phyloP scores from a whole-genome alignment of 2,797 vertebrate species.

The Ptychobarbus kaznakovi region DNA sequence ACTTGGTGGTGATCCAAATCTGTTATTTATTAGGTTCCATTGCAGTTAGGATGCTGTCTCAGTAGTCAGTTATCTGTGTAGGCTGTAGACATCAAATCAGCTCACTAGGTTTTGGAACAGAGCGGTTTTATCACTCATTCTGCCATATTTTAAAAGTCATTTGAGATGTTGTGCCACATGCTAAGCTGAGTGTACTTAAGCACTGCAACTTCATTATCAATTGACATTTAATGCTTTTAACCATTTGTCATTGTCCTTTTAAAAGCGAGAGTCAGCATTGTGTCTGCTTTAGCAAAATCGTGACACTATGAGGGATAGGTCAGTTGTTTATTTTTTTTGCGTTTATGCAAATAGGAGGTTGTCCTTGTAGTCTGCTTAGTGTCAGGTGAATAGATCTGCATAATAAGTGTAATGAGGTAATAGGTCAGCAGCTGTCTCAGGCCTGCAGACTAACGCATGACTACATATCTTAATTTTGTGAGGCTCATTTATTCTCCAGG shows the following conservation, averaged over 20 bases:
- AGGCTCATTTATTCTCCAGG: slow-evolving; percentile 39
- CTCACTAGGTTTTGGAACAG: slow-evolving; percentile 7
- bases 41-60: not conserved
- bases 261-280: not conserved
- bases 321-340: slow-evolving; percentile 17
- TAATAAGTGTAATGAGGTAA: slow-evolving; percentile 60
- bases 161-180: slow-evolving; percentile 39
- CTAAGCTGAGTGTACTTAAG: slow-evolving; percentile 12
- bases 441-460: slow-evolving; percentile 26
- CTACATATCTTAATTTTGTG: slow-evolving; percentile 43
- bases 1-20: not conserved
- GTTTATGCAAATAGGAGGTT: slow-evolving; percentile 36
- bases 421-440: slow-evolving; percentile 55
- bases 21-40: not conserved
- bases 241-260: slow-evolving; percentile 10
- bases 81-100: not conserved
- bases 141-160: slow-evolving; percentile 41
- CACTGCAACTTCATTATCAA: not conserved
- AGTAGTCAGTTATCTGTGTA: not conserved
- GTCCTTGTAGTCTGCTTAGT: slow-evolving; percentile 43
- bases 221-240: slow-evolving; percentile 3
- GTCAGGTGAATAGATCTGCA: slow-evolving; percentile 59
- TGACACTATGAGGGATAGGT: slow-evolving; percentile 19
- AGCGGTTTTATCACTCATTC: slow-evolving; percentile 22
- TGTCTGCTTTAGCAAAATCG: slow-evolving; percentile 17